Conservation (phyloP, 1,140 invertebrate species). For the Tetramorium simillimum region DNA sequence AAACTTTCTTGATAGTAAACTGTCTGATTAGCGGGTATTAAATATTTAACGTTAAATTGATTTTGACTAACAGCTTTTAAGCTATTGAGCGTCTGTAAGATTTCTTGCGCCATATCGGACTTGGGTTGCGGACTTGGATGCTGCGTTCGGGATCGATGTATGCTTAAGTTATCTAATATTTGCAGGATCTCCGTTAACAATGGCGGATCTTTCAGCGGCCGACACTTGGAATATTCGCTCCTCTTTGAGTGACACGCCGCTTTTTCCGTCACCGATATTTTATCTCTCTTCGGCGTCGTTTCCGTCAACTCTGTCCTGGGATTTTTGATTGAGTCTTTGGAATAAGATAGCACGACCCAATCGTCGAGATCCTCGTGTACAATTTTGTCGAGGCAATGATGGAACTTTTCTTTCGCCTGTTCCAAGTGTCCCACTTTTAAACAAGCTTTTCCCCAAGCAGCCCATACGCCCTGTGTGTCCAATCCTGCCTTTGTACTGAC, state of each 20-base stretch:
- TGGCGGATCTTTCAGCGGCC: slow-evolving; percentile 87
- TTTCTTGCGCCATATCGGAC: slow-evolving; percentile 79
- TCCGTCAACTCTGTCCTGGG: slow-evolving; percentile 67
- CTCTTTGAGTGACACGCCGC: slow-evolving; percentile 71
- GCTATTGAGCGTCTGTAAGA: slow-evolving; percentile 83
- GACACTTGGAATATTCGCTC: slow-evolving; percentile 81
- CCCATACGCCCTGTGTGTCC: slow-evolving; percentile 91
- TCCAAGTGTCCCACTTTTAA: slow-evolving; percentile 91
- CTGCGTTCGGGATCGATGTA: slow-evolving; percentile 77
- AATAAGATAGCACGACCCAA: slow-evolving; percentile 78
- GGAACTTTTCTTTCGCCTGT: slow-evolving; percentile 89
- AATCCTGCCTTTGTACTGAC: slow-evolving; percentile 94
- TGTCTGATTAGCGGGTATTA: slow-evolving; percentile 54
- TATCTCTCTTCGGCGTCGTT: neutral
- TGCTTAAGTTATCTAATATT: slow-evolving; percentile 86
- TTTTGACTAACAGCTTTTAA: slow-evolving; percentile 82
- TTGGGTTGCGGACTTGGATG: slow-evolving; percentile 68
- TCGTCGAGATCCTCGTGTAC: slow-evolving; percentile 80
- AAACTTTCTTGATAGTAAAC: slow-evolving; percentile 90
- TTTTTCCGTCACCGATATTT: slow-evolving; percentile 49
- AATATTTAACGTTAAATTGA: slow-evolving; percentile 72
- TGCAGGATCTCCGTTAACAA: slow-evolving; percentile 89
- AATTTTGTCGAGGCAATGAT: slow-evolving; percentile 84
- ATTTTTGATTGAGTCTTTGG: slow-evolving; percentile 58
- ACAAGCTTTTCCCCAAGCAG: slow-evolving; percentile 94